Evolutionary conservation across 2,113 vertebrate genomes (phyloP).

Genomic region (Thinocorus orbignyianus): DNA sequence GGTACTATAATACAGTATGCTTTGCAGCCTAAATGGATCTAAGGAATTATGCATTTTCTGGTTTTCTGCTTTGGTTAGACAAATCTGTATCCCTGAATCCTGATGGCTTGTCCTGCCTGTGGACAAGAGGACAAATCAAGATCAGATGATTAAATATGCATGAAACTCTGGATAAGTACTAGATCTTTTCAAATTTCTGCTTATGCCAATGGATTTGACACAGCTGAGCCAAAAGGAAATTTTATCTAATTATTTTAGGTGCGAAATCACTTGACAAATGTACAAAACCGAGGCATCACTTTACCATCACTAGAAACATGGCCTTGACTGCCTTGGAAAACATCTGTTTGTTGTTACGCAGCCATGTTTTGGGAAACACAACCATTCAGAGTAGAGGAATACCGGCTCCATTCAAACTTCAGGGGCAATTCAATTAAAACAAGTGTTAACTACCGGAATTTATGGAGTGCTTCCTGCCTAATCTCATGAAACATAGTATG

Average conservation of each 20-base stretch:
- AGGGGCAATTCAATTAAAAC: slow-evolving; percentile 34
- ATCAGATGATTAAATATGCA: neutral
- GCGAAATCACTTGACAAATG: neutral
- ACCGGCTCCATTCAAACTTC: neutral
- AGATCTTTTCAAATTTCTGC: neutral
- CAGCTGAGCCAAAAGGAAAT: neutral
- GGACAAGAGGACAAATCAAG: neutral
- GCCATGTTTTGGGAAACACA: neutral
- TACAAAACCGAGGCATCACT: neutral
- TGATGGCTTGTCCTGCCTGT: neutral
- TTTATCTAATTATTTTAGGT: neutral
- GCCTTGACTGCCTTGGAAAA: neutral
- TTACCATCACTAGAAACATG: neutral
- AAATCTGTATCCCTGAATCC: neutral
- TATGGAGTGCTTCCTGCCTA: slow-evolving; percentile 32
- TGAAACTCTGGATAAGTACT: neutral
- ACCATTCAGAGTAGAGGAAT: neutral
- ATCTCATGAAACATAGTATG: neutral
- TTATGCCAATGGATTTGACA: neutral
- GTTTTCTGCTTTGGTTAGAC: neutral
- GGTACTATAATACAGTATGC: neutral
- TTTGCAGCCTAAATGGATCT: neutral
- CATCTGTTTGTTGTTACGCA: slow-evolving; percentile 42
- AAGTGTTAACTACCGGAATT: slow-evolving; percentile 58
- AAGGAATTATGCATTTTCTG: neutral